Base-by-base conservation (phyloP, 2,888 invertebrate species). In the Hemicrepidius hirtus region DNA sequence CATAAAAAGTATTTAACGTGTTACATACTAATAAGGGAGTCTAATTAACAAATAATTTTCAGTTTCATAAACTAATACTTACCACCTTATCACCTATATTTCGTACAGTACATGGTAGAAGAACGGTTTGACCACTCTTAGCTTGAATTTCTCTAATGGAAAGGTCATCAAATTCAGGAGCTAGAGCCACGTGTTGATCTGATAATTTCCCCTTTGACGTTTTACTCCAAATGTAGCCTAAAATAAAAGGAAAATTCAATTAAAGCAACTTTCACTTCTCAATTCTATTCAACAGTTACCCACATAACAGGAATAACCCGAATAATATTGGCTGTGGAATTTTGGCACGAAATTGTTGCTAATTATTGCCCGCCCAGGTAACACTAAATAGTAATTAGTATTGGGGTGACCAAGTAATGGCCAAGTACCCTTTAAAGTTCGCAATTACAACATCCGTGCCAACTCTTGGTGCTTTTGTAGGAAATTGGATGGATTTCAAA, bases 41-140 rank as follows among this genome's bases (percentile, higher is more conserved):
- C 16, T 18, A 57, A 40, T 57, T 18, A 44, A 50, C 35, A 28
- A 49, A 49, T 9, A 10, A 55, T 9, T 55, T 18, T 4, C 9
- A 53, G 44, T 69, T 16, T 4, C 7, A 13, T 5, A 41, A 2
- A 35, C 20, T 37, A 7, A 9, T 20, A 63, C 86, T 84, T 78
- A 87, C 87, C 80, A 86, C 84, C 84, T 86, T 86, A 75, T 85
- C 86, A 62, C 85, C 85, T 12, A 86, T 80, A 75, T 85, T 81
- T 65, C 82, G 81, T 13, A 87, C 85, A 20, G 84, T 84, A 75
- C 87, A 87, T 13, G 87, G 86, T 68, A 87, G 78, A 68, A 85
- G 82, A 18, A 86, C 82, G 21, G 86, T 85, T 77, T 87, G 85
- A 16, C 86, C 86, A 40, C 80, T 80, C 32, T 78, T 78, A 13